phyloP scores from a whole-genome alignment of 1,140 invertebrate genomes.

The Pollicipes pollicipes region DNA sequence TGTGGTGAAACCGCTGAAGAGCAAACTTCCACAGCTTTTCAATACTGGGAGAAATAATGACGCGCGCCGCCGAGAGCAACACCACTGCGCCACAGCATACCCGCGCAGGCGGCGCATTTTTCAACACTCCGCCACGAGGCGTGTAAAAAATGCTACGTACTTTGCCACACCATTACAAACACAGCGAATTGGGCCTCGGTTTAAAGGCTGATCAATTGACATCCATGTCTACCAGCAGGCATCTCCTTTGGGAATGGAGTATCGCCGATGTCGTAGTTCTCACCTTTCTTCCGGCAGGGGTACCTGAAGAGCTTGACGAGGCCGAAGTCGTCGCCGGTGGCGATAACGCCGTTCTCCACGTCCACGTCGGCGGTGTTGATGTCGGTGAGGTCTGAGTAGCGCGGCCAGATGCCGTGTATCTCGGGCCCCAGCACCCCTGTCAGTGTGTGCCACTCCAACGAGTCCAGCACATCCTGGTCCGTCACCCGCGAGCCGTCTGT shows the following conservation, averaged over 20 bases:
- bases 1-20: no score
- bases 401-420: constrained; percentile 16
- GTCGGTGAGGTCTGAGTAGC: constrained; percentile 17
- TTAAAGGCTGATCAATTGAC: no score
- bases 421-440: constrained; percentile 15
- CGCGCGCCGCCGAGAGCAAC: no score
- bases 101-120: no score
- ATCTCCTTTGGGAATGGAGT: neutral
- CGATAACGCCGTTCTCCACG: constrained; percentile 12
- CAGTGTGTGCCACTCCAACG: constrained; percentile 14
- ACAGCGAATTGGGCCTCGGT: no score
- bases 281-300: constrained; percentile 17
- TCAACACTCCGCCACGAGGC: no score
- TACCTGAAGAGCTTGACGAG: constrained; percentile 18
- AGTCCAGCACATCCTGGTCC: constrained; percentile 11
- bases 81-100: no score
- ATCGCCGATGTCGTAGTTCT: neutral
- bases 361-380: constrained; percentile 16
- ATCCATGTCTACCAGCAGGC: no score
- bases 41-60: no score
- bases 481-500: constrained; percentile 10
- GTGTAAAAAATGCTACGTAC: no score
- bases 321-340: constrained; percentile 17
- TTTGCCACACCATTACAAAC: no score
- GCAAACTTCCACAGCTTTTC: no score